Conservation (phyloP, 2,113 vertebrate genomes). For the Austrofundulus limnaeus region DNA sequence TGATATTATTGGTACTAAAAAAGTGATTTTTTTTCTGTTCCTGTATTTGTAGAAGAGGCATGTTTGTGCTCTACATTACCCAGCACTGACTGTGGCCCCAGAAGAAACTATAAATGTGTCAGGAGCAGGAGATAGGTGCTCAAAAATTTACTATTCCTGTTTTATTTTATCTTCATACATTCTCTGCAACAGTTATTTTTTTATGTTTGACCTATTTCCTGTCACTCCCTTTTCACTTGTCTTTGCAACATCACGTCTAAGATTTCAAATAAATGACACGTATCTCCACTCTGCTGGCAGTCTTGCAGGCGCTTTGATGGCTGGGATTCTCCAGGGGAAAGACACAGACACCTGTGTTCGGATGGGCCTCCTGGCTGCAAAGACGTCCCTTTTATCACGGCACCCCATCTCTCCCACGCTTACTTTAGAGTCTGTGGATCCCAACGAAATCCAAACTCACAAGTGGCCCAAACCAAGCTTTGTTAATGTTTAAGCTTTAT, state of each 20-base stretch:
- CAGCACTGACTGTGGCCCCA: conserved; percentile 70
- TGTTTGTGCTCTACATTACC: conserved; percentile 84
- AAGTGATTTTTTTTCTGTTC: conserved; percentile 1
- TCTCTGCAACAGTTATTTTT: too few relatives aligned
- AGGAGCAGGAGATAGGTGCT: conserved; percentile 90
- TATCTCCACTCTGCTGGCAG: conserved; percentile 63
- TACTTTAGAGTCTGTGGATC: conserved; percentile 71
- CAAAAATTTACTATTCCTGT: conserved; percentile 4
- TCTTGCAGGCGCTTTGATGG: conserved; percentile 84
- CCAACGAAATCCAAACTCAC: conserved; percentile 54
- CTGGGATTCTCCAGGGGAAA: conserved; percentile 78
- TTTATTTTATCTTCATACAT: neutral
- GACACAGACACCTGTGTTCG: conserved; percentile 81
- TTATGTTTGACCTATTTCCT: neutral
- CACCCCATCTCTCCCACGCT: conserved; percentile 79
- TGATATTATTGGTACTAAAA: neutral
- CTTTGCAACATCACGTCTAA: neutral
- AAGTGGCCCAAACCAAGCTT: conserved; percentile 72
- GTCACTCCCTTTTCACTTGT: conserved; percentile 5
- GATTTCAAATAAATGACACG: neutral
- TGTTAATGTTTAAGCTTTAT: conserved; percentile 47
- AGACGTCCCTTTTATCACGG: conserved; percentile 76
- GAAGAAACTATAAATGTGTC: conserved; percentile 86
- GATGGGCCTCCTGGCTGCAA: conserved; percentile 83
- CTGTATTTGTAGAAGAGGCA: conserved; percentile 73